A percentile compares a stretch with the other conserved stretches of the same genome.
phyloP scores from a whole-genome alignment of 1,140 invertebrate genomes.

The Meloidogyne hapla region DNA sequence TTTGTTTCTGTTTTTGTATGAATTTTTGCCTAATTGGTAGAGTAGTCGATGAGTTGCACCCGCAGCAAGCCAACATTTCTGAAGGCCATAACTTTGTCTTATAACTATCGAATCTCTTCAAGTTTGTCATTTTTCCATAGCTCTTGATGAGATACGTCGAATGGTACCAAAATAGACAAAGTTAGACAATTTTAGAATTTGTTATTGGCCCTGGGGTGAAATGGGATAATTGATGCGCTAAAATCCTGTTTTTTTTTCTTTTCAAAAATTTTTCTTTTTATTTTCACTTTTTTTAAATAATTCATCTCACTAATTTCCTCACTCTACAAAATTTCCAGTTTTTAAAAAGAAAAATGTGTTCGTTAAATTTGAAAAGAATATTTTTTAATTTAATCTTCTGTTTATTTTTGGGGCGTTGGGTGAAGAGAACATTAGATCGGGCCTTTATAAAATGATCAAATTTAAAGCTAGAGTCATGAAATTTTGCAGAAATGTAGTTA shows the following conservation, averaged over 20 bases:
- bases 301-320: constrained; percentile 5
- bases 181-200: no score
- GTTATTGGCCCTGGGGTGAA: no score
- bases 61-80: no score
- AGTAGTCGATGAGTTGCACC: no score
- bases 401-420: neutral
- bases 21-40: no score
- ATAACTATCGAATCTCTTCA: no score
- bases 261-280: neutral
- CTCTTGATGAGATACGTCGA: no score
- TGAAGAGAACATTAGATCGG: neutral
- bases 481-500: neutral
- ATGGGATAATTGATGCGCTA: no score
- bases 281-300: neutral
- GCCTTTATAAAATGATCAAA: neutral
- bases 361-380: neutral
- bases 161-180: no score
- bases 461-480: neutral
- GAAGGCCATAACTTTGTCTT: no score
- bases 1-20: no score
- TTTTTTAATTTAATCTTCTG: neutral
- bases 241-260: neutral
- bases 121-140: no score
- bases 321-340: neutral
- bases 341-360: neutral